Percentiles rank a stretch among this genome's conserved stretches.
Evolutionary conservation across 2,888 invertebrate species (phyloP).

Genomic region (Xylocampa areola): DNA sequence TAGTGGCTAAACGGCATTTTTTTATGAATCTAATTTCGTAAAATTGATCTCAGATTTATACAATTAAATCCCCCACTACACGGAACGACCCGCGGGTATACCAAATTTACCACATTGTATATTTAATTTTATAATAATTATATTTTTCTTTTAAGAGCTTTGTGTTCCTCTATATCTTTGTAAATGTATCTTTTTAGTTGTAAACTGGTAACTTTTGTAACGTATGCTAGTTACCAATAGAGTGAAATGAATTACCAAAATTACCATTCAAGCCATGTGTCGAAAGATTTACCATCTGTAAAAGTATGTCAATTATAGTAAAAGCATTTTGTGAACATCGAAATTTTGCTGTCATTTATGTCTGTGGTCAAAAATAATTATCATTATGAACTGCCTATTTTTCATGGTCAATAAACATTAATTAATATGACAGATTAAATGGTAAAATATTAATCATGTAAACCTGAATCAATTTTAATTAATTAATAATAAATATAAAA

Average conservation of each 20-base stretch:
- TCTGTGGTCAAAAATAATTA: slow-evolving; percentile 28
- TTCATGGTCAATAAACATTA: no score
- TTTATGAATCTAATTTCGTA: slow-evolving; percentile 74
- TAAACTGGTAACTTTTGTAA: slow-evolving; percentile 55
- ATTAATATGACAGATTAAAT: neutral
- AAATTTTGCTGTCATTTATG: slow-evolving; percentile 17
- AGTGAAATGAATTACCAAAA: slow-evolving; percentile 54
- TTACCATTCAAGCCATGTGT: slow-evolving; percentile 47
- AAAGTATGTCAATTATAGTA: slow-evolving; percentile 55
- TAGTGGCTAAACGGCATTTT: slow-evolving; percentile 56
- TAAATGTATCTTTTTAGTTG: slow-evolving; percentile 68
- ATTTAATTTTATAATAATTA: slow-evolving; percentile 68
- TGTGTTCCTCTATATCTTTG: slow-evolving; percentile 85
- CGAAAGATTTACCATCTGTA: slow-evolving; percentile 29
- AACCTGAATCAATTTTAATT: slow-evolving; percentile 2
- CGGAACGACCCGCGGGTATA: slow-evolving; percentile 77
- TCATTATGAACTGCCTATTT: slow-evolving; percentile 35
- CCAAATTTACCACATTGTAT: slow-evolving; percentile 86
- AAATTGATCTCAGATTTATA: slow-evolving; percentile 83
- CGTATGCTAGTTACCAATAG: slow-evolving; percentile 50
- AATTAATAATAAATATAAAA: slow-evolving; percentile 11
- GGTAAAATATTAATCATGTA: slow-evolving; percentile 7
- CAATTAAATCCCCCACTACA: slow-evolving; percentile 66
- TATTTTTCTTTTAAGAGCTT: slow-evolving; percentile 77
- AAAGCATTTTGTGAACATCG: slow-evolving; percentile 23